Percentiles rank a stretch among this genome's conserved stretches.
Conservation (phyloP, 2,797 vertebrate species). For the Mus minutoides region DNA sequence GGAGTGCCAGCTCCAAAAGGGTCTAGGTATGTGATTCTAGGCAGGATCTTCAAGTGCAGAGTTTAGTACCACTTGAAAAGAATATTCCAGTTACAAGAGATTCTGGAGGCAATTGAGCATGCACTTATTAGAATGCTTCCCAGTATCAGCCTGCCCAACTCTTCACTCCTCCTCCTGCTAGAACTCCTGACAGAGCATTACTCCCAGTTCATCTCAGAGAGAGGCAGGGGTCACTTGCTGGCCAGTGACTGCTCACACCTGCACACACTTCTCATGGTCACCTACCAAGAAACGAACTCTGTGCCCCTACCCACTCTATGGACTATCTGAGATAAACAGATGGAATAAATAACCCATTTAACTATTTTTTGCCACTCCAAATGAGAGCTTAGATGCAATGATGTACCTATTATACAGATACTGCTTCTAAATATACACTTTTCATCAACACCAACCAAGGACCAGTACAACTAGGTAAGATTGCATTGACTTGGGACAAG, state of each 20-base stretch:
- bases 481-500: background rate
- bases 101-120: background rate
- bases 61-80: background rate
- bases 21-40: background rate
- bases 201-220: background rate
- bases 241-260: background rate
- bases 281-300: background rate
- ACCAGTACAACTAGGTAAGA: background rate
- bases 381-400: background rate
- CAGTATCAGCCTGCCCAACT: background rate
- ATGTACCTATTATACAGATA: background rate
- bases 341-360: background rate
- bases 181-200: constrained; percentile 10
- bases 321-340: background rate
- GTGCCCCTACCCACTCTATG: background rate
- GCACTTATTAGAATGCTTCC: background rate
- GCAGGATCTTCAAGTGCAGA: background rate
- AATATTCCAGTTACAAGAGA: background rate
- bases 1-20: background rate
- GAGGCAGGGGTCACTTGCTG: background rate
- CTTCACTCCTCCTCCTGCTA: background rate
- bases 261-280: background rate
- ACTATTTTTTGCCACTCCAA: background rate
- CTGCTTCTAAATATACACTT: background rate
- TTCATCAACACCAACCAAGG: background rate